A percentile compares a stretch with the other conserved stretches of the same genome.
Evolutionary conservation across 2,113 vertebrate genomes (phyloP).

Genomic region (Chlorodrepanis virens): DNA sequence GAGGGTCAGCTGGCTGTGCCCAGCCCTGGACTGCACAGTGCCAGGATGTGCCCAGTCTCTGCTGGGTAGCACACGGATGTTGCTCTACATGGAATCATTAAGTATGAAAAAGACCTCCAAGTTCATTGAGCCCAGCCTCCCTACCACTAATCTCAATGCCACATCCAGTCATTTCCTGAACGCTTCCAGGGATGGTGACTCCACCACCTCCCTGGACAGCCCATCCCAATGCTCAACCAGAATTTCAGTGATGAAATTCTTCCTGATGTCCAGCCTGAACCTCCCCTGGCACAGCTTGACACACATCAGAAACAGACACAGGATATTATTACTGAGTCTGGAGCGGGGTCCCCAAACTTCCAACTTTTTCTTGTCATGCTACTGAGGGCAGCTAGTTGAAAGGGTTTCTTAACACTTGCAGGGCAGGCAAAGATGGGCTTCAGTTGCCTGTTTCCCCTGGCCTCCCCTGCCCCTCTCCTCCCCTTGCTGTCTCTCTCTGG

Average conservation of each 20-base stretch:
- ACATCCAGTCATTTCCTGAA: not conserved
- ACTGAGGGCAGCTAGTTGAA: not conserved
- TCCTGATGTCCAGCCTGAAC: not conserved
- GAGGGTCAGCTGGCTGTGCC: not conserved
- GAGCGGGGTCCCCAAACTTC: not conserved
- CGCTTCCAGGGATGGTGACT: not conserved
- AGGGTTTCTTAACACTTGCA: not conserved
- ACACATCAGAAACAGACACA: not conserved
- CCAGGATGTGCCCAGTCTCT: not conserved
- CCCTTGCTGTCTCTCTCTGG: not conserved
- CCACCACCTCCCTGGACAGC: not conserved
- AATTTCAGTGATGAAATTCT: not conserved
- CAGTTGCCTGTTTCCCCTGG: not conserved
- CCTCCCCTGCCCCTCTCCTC: not conserved
- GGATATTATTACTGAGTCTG: not conserved
- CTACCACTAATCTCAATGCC: not conserved
- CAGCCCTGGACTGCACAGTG: not conserved
- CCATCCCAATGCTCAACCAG: not conserved
- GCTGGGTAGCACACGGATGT: accelerated
- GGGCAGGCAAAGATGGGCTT: not conserved
- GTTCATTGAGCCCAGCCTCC: not conserved
- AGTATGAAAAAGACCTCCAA: not conserved
- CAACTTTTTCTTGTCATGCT: not conserved
- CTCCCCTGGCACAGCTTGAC: not conserved
- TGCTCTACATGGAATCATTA: not conserved